Conservation (phyloP, 2,113 vertebrate species). For the Chaenocephalus aceratus region DNA sequence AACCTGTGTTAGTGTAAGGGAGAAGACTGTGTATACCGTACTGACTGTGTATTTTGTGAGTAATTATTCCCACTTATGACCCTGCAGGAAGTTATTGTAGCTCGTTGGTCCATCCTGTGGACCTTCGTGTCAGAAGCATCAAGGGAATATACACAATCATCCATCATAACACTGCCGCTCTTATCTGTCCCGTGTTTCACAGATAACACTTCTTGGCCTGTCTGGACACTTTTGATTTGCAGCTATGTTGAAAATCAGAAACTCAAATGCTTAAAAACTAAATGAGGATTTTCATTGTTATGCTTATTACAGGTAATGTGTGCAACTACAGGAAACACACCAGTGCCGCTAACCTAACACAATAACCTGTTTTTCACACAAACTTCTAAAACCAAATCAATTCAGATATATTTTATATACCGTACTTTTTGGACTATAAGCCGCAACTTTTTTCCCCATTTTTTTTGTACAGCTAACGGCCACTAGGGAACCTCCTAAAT, state of each 20-base stretch:
- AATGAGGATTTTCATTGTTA: background rate
- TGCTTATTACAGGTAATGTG: background rate
- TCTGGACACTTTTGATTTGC: background rate
- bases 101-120: constrained; percentile 61
- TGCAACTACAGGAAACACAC: background rate
- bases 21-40: background rate
- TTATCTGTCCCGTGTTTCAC: constrained; percentile 54
- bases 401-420: background rate
- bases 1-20: background rate
- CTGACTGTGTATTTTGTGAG: background rate
- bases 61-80: constrained; percentile 29
- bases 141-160: constrained; percentile 55
- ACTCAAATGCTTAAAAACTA: background rate
- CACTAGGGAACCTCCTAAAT: too few species aligned
- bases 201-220: background rate
- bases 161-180: constrained; percentile 17
- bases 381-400: background rate
- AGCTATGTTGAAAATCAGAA: background rate
- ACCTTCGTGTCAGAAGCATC: constrained; percentile 37
- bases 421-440: too few species aligned
- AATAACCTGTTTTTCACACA: background rate
- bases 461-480: too few species aligned
- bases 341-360: background rate
- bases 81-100: constrained; percentile 64
- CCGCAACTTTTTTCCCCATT: too few species aligned